These are phyloP conservation scores for Meda fulgida DNA, from an alignment of 2,797 vertebrate species.

Conservation along the genomic window DNA sequence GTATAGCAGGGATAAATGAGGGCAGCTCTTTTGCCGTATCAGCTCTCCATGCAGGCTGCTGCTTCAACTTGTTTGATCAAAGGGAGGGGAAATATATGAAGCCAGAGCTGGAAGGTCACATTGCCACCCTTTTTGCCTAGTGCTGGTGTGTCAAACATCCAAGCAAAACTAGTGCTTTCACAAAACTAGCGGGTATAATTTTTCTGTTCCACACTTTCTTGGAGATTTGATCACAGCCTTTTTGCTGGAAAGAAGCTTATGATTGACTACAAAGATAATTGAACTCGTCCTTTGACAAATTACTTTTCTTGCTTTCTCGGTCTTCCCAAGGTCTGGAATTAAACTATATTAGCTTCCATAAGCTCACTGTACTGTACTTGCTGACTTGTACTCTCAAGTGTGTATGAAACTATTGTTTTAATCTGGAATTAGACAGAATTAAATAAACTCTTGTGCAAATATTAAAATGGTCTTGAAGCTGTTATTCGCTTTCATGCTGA, in stretches of 20 bases:
- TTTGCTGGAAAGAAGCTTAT: not conserved
- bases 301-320: not conserved
- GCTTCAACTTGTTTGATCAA: conserved; percentile 61
- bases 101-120: conserved; percentile 49
- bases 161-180: not conserved
- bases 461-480: not conserved
- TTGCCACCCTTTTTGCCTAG: not conserved
- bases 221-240: not conserved
- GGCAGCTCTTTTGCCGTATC: conserved; percentile 28
- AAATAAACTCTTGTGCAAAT: not conserved
- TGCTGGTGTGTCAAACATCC: not conserved
- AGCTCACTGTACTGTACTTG: not conserved
- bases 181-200: conserved; percentile 1
- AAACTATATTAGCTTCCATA: conserved; percentile 5
- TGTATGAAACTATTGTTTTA: not conserved
- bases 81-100: conserved; percentile 51
- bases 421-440: conserved; percentile 7
- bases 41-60: conserved; percentile 32
- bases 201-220: not conserved
- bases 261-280: conserved; percentile 21
- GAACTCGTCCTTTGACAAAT: conserved; percentile 1
- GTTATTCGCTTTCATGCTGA: not conserved
- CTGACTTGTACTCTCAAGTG: not conserved
- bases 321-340: not conserved
- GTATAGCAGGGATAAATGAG: conserved; percentile 59